Evolutionary conservation across 2,888 invertebrate genomes (phyloP), one percentile per base, ranked within the genome.

Genomic region (Entomobrya multifasciata): DNA sequence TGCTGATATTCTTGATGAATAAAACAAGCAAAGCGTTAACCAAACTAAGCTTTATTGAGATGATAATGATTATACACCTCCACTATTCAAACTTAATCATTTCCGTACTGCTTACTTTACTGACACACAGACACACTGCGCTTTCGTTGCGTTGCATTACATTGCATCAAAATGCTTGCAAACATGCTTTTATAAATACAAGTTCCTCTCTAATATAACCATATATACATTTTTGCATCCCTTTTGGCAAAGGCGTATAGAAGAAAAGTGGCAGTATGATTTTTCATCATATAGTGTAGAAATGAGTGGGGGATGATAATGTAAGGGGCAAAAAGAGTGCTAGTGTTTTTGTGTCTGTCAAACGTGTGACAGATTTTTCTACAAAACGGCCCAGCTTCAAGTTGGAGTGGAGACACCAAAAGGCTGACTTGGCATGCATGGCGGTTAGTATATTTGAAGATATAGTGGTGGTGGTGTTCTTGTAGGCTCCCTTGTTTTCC

Each of bases 61-160:
- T 62, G 78, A 78, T 62, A 65, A 78, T 78, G 57, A 78, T 78
- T 62, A 65, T 78, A 27, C n/a, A 36, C 44, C 15, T 22, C 41
- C 11, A 17, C 57, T 22, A 30, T 15, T 52, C 52, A 27, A 62
- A 67, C 36, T 80, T 67, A 67, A 65, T 80, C 80, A 67, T 80
- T 80, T 80, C 80, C 80, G 80, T 80, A 55, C 80, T 80, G 67
- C 80, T 80, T 67, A 67, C 27, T 52, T 80, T 67, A 52, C 62
- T 65, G 65, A 80, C 67, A 67, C 62, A 80, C 36, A 80, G 80
- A 67, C 67, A 65, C 52, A 52, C 25, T n/a, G n/a, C n/a, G n/a
- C n/a, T n/a, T n/a, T n/a, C n/a, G n/a, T n/a, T n/a, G n/a, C n/a
- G n/a, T n/a, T n/a, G n/a, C n/a, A n/a, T n/a, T n/a, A n/a, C n/a